Percentiles rank a stretch among this genome's conserved stretches.
phyloP scores from a whole-genome alignment of 2,888 invertebrate genomes.

The Junonia oenone region DNA sequence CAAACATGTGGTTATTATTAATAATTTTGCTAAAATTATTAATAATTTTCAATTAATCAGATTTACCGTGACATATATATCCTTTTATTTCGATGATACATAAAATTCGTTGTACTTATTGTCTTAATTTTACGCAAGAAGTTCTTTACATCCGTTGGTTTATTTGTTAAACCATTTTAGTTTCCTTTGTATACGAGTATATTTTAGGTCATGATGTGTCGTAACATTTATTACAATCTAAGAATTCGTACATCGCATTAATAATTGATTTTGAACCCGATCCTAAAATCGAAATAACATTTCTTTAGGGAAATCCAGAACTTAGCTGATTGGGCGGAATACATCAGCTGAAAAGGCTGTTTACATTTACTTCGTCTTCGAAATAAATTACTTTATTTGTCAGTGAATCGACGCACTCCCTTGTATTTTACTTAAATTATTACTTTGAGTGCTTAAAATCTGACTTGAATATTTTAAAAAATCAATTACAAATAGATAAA shows the following conservation, averaged over 20 bases:
- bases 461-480: neutral
- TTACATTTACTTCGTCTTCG: slow-evolving; percentile 13
- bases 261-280: neutral
- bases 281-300: neutral
- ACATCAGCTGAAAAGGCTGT: slow-evolving; percentile 14
- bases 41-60: no score
- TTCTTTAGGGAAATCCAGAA: neutral
- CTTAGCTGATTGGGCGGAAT: neutral
- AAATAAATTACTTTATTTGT: slow-evolving; percentile 16
- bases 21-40: no score
- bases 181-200: neutral
- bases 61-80: no score
- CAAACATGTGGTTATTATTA: no score
- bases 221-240: neutral
- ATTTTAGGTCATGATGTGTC: neutral
- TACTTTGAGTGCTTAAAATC: neutral
- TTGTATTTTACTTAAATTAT: slow-evolving; percentile 1
- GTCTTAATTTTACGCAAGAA: no score
- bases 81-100: no score
- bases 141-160: no score
- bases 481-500: neutral
- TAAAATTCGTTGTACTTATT: no score
- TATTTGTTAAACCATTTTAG: no score
- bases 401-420: neutral
- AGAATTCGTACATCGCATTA: neutral